Evolutionary conservation across 37 sponge, comb jelly and placozoan genomes (phyloP).

Genomic region (Crambe crambe): DNA sequence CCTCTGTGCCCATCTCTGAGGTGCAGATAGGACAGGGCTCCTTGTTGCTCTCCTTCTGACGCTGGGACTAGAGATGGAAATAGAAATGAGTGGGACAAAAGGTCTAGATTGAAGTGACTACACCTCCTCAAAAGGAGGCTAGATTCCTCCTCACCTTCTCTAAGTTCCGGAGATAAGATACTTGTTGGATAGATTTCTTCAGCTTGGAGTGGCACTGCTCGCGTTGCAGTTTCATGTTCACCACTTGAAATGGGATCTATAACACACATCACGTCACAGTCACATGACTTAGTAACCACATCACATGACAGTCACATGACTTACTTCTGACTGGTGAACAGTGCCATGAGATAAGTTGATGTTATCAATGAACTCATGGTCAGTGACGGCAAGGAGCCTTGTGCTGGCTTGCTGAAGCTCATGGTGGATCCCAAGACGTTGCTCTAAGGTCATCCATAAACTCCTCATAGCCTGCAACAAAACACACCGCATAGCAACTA

Average conservation of each 20-base stretch:
- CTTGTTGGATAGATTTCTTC: constrained; percentile 66
- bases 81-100: neutral
- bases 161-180: constrained; percentile 69
- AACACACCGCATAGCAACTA: neutral
- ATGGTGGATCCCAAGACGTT: constrained; percentile 43
- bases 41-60: constrained; percentile 13
- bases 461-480: constrained; percentile 31
- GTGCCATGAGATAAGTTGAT: no score
- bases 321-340: no score
- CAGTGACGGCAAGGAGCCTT: neutral
- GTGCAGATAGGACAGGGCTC: constrained; percentile 75
- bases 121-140: neutral
- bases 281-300: neutral
- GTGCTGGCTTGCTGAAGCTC: constrained; percentile 66
- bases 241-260: constrained; percentile 26
- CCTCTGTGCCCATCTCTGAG: constrained; percentile 42
- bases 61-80: constrained; percentile 4
- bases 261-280: neutral
- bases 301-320: neutral
- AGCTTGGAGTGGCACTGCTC: constrained; percentile 16
- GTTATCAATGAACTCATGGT: no score
- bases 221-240: constrained; percentile 22
- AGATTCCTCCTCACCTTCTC: constrained; percentile 25
- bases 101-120: neutral
- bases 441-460: constrained; percentile 59